These are phyloP conservation scores for Gymnocephalus cernua DNA, from an alignment of 2,113 vertebrate species.

Conservation along the genomic window DNA sequence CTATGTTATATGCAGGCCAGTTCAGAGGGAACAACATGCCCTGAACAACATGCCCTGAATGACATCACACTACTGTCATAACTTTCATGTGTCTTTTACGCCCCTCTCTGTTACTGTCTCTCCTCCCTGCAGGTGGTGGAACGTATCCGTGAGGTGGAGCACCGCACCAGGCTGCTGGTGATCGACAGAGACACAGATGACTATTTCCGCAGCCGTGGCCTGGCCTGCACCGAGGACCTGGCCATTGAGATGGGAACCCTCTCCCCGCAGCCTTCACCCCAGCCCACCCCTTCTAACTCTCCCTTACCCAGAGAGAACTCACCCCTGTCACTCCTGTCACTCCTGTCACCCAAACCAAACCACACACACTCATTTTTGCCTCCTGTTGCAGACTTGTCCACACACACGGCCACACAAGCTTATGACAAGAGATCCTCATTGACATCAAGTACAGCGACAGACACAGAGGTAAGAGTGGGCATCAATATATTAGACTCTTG, in stretches of 20 bases:
- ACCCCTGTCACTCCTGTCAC: neutral
- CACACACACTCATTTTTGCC: slow-evolving; percentile 10
- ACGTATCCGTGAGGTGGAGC: slow-evolving; percentile 89
- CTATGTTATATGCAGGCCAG: slow-evolving; percentile 19
- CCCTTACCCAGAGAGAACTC: slow-evolving; percentile 50
- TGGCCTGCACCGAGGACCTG: slow-evolving; percentile 89
- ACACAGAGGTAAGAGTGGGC: slow-evolving; percentile 69
- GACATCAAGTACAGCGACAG: slow-evolving; percentile 60
- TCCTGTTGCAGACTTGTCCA: slow-evolving; percentile 28
- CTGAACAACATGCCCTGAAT: neutral
- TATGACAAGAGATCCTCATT: slow-evolving; percentile 51
- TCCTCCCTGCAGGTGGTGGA: slow-evolving; percentile 88
- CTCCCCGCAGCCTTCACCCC: slow-evolving; percentile 69
- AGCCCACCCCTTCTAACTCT: slow-evolving; percentile 53
- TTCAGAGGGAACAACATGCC: too few species aligned
- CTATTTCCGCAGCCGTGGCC: slow-evolving; percentile 84
- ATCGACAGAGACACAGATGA: slow-evolving; percentile 93
- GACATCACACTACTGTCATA: neutral
- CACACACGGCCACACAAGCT: slow-evolving; percentile 21
- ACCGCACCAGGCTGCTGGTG: slow-evolving; percentile 91
- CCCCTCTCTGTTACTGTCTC: neutral
- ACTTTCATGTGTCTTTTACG: neutral
- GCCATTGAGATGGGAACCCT: slow-evolving; percentile 85
- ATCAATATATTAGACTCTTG: neutral
- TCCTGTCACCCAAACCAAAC: slow-evolving; percentile 34